Percentiles rank a stretch among this genome's conserved stretches.
Conservation (phyloP, 2,888 invertebrate species). For the Rhaphigaster nebulosa region DNA sequence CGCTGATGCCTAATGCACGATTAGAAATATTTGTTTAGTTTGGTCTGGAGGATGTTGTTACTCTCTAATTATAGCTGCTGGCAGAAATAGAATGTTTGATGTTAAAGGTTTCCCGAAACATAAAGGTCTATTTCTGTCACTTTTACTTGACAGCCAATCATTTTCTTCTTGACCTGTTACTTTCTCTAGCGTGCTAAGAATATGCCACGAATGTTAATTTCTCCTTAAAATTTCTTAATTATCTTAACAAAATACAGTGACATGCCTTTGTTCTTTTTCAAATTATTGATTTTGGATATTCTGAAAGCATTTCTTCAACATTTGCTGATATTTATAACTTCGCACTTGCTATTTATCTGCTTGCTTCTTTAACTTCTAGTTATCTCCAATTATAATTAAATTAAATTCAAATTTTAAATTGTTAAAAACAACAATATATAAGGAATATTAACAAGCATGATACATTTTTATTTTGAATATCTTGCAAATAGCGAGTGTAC, state of each 20-base stretch:
- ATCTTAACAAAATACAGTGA: background rate
- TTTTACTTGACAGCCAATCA: background rate
- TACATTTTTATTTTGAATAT: too few species aligned
- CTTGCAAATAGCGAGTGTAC: too few species aligned
- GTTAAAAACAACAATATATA: too few species aligned
- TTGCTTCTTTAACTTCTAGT: too few species aligned
- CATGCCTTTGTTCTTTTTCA: background rate
- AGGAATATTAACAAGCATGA: too few species aligned
- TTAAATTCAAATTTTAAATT: too few species aligned
- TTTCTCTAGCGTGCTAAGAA: background rate
- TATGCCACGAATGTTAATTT: background rate
- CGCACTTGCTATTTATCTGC: too few species aligned
- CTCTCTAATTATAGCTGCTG: background rate
- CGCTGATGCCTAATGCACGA: background rate
- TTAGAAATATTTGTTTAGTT: background rate
- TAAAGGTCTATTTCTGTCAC: background rate
- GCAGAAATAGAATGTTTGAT: constrained; percentile 19
- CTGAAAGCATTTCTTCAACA: background rate
- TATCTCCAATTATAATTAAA: too few species aligned
- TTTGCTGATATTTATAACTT: too few species aligned
- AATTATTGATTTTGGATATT: background rate
- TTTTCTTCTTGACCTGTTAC: background rate
- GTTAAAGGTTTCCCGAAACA: background rate
- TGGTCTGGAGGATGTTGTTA: background rate
- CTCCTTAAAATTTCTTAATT: background rate